Evolutionary conservation across 2,113 vertebrate species (phyloP).

Genomic region (Corynorhinus townsendii): DNA sequence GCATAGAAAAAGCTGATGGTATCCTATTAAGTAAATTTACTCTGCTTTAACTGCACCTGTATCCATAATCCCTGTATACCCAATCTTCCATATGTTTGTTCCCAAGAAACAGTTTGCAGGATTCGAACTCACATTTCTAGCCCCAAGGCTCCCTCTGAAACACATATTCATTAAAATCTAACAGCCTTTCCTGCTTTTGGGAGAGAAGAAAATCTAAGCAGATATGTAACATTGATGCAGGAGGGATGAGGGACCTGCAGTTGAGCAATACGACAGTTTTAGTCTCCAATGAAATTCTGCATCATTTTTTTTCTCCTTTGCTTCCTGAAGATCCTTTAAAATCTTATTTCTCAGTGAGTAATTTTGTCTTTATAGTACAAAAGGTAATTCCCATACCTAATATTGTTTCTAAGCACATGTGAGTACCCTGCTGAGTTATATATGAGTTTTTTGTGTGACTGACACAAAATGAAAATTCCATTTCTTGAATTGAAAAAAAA

Average conservation of each 20-base stretch:
- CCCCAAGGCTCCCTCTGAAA: slow-evolving; percentile 33
- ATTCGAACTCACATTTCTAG: slow-evolving; percentile 64
- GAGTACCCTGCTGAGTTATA: slow-evolving; percentile 83
- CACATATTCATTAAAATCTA: slow-evolving; percentile 70
- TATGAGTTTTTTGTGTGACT: slow-evolving; percentile 77
- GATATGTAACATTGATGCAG: slow-evolving; percentile 72
- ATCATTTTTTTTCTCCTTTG: slow-evolving; percentile 63
- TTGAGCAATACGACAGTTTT: slow-evolving; percentile 60
- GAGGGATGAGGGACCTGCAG: slow-evolving; percentile 64
- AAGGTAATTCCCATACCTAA: slow-evolving; percentile 85
- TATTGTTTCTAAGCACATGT: slow-evolving; percentile 82
- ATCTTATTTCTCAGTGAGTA: slow-evolving; percentile 79
- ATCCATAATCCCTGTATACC: slow-evolving; percentile 44
- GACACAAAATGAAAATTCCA: slow-evolving; percentile 82
- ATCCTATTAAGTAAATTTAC: slow-evolving; percentile 56
- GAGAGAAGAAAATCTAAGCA: slow-evolving; percentile 60
- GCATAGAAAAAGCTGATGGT: slow-evolving; percentile 8
- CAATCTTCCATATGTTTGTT: slow-evolving; percentile 13
- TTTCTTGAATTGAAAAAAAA: slow-evolving; percentile 74
- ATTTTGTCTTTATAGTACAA: slow-evolving; percentile 81
- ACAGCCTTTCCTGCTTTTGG: slow-evolving; percentile 25
- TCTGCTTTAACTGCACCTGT: slow-evolving; percentile 59
- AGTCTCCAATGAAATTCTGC: slow-evolving; percentile 68
- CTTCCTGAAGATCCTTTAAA: slow-evolving; percentile 75
- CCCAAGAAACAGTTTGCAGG: slow-evolving; percentile 52